Conservation (phyloP, 1,140 invertebrate species). For the Luehdorfia chinensis region DNA sequence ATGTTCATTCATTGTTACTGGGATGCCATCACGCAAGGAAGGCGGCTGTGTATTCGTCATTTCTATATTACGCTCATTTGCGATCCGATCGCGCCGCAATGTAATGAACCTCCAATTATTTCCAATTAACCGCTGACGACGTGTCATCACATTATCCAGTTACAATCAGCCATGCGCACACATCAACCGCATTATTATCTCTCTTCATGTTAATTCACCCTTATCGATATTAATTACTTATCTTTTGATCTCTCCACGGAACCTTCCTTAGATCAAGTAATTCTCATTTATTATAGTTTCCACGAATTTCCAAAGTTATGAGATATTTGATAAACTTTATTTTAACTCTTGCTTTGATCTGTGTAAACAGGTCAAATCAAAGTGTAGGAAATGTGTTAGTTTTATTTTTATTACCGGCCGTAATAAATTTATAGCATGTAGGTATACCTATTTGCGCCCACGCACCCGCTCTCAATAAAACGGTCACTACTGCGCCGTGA, state of each 20-base stretch:
- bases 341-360: conserved; percentile 62
- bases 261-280: neutral
- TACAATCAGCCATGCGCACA: conserved; percentile 34
- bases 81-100: conserved; percentile 35
- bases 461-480: conserved; percentile 55
- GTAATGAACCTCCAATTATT: conserved; percentile 23
- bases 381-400: conserved; percentile 72
- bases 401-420: conserved; percentile 68
- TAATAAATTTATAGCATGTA: conserved; percentile 69
- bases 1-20: conserved; percentile 58
- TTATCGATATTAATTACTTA: conserved; percentile 14
- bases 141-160: conserved; percentile 25
- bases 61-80: conserved; percentile 27
- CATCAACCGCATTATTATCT: conserved; percentile 10
- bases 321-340: conserved; percentile 66
- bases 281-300: conserved; percentile 13
- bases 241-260: conserved; percentile 10
- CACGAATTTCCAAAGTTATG: conserved; percentile 37
- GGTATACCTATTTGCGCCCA: conserved; percentile 55
- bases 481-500: conserved; percentile 35
- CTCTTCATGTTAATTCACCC: conserved; percentile 1
- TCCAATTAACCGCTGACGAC: conserved; percentile 34
- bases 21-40: conserved; percentile 59
- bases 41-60: conserved; percentile 12
- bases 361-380: conserved; percentile 71